Conservation (phyloP, 2,113 vertebrate genomes). For the Calidris pugnax region DNA sequence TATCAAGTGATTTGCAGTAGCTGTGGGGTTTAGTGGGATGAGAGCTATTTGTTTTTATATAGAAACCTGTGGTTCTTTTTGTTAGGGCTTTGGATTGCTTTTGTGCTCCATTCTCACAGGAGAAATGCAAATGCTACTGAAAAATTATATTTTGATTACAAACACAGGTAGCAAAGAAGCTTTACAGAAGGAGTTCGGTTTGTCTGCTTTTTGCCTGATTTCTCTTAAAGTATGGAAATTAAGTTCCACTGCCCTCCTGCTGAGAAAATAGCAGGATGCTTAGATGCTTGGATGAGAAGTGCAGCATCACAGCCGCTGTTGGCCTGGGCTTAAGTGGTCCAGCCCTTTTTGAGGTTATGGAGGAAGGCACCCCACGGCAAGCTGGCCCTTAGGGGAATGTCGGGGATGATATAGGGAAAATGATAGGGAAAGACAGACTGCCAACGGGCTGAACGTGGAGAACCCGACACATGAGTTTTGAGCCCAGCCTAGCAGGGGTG, state of each 20-base stretch:
- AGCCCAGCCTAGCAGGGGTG: neutral
- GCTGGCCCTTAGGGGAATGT: neutral
- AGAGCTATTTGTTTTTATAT: conserved; percentile 20
- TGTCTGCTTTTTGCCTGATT: neutral
- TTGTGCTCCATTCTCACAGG: neutral
- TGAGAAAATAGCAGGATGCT: neutral
- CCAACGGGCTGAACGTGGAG: fast-evolving
- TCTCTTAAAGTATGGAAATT: neutral
- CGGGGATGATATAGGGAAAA: neutral
- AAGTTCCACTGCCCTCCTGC: neutral
- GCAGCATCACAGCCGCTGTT: fast-evolving
- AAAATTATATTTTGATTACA: conserved; percentile 3
- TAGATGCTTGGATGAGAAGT: neutral
- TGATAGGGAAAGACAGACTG: neutral
- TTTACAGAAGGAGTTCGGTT: neutral
- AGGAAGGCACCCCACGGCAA: neutral
- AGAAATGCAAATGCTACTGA: conserved; percentile 5
- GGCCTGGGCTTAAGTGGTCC: neutral
- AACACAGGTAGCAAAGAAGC: neutral
- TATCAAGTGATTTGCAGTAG: conserved; percentile 28
- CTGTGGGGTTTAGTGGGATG: conserved; percentile 19
- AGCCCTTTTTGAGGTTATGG: fast-evolving
- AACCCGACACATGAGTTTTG: neutral
- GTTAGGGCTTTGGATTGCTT: conserved; percentile 11
- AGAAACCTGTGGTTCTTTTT: neutral